Conservation (phyloP, 2,797 vertebrate species). For the Apogon talboti region DNA sequence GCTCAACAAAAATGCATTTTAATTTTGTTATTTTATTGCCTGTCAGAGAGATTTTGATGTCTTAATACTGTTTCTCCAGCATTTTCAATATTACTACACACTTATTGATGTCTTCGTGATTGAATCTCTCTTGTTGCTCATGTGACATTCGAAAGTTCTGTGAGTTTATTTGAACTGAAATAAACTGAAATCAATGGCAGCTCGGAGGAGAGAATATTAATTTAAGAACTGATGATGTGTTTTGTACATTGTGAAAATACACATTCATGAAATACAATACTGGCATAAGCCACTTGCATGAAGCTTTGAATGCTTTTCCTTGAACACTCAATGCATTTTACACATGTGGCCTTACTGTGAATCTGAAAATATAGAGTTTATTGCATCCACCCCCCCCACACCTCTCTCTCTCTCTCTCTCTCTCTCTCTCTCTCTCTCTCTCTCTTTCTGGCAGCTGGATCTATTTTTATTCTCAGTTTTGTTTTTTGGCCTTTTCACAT, state of each 20-base stretch:
- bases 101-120: neutral
- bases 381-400: neutral
- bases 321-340: neutral
- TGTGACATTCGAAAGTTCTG: neutral
- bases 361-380: neutral
- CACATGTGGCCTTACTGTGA: constrained; percentile 14
- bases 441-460: constrained; percentile 8
- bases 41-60: neutral
- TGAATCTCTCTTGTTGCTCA: neutral
- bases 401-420: neutral
- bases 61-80: too few species aligned
- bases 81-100: neutral
- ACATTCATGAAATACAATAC: neutral
- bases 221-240: too few species aligned
- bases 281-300: neutral
- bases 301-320: neutral
- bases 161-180: constrained; percentile 24
- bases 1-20: constrained; percentile 19
- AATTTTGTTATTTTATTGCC: constrained; percentile 17
- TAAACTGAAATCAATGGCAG: constrained; percentile 2
- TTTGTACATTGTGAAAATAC: neutral
- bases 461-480: constrained; percentile 38
- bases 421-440: neutral
- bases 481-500: constrained; percentile 32
- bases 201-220: neutral